Percentiles rank a stretch among this genome's conserved stretches.
Conservation (phyloP, 2,888 invertebrate genomes). For the Atrina japonica region DNA sequence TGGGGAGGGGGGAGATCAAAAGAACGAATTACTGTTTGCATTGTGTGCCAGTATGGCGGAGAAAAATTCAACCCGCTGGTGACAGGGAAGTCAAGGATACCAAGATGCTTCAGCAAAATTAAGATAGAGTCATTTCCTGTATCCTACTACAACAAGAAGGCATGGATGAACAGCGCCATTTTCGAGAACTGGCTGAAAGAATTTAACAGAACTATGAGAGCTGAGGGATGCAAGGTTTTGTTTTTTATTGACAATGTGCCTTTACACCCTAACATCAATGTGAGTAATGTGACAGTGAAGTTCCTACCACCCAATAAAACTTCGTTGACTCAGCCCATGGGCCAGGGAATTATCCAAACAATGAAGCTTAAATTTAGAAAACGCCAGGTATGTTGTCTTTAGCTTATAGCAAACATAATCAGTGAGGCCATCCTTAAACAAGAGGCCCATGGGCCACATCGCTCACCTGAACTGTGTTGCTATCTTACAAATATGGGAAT, state of each 20-base stretch:
- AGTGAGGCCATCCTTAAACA: not conserved
- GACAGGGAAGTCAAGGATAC: not conserved
- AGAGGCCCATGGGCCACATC: too few relatives aligned
- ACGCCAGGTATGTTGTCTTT: conserved; percentile 10
- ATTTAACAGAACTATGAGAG: conserved; percentile 31
- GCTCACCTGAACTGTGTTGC: too few relatives aligned
- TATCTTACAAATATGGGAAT: too few relatives aligned
- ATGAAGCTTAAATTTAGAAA: conserved; percentile 32
- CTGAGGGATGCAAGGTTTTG: conserved; percentile 17
- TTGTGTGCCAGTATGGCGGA: conserved; percentile 22
- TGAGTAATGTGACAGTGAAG: not conserved
- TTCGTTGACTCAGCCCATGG: conserved; percentile 34
- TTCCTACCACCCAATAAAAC: conserved; percentile 38
- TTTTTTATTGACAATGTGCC: conserved; percentile 22
- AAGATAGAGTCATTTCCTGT: conserved; percentile 2
- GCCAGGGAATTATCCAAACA: conserved; percentile 38
- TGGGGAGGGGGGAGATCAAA: conserved; percentile 31
- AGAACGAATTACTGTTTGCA: conserved; percentile 26
- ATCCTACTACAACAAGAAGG: conserved; percentile 18
- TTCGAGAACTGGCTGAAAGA: conserved; percentile 29
- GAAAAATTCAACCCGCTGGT: not conserved
- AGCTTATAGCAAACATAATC: too few relatives aligned
- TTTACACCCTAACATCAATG: not conserved
- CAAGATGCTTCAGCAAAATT: not conserved
- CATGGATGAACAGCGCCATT: conserved; percentile 27